Percentiles rank a stretch among this genome's conserved stretches.
Conservation (phyloP, 2,113 vertebrate genomes). For the zebrafish (Danio rerio) region DNA sequence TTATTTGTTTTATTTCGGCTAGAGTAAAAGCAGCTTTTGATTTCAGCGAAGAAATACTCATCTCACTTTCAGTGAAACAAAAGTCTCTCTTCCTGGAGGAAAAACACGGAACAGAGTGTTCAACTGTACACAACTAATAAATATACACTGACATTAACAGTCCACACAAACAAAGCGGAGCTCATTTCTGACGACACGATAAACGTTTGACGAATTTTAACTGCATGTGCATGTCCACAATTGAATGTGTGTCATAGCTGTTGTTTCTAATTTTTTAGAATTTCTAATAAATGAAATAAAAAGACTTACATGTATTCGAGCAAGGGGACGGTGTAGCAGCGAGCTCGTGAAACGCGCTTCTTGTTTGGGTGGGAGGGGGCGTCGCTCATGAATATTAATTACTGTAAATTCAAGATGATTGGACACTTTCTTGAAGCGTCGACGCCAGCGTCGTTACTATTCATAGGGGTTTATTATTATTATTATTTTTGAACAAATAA, state of each 20-base stretch:
- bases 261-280: too few relatives aligned
- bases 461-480: too few relatives aligned
- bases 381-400: background rate
- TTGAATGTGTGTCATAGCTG: background rate
- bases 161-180: background rate
- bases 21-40: too few relatives aligned
- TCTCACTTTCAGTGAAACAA: background rate
- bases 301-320: background rate
- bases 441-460: background rate
- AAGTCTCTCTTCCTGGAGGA: background rate
- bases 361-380: background rate
- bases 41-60: background rate
- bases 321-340: background rate
- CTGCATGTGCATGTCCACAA: too few relatives aligned
- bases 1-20: too few relatives aligned
- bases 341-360: background rate
- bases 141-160: background rate
- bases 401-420: background rate
- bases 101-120: background rate
- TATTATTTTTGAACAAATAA: too few relatives aligned
- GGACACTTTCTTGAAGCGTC: too few relatives aligned
- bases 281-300: background rate
- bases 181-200: background rate
- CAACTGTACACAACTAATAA: background rate
- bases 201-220: background rate